Evolutionary conservation across 2,797 vertebrate species (phyloP).

Genomic region (Trachurus trachurus): DNA sequence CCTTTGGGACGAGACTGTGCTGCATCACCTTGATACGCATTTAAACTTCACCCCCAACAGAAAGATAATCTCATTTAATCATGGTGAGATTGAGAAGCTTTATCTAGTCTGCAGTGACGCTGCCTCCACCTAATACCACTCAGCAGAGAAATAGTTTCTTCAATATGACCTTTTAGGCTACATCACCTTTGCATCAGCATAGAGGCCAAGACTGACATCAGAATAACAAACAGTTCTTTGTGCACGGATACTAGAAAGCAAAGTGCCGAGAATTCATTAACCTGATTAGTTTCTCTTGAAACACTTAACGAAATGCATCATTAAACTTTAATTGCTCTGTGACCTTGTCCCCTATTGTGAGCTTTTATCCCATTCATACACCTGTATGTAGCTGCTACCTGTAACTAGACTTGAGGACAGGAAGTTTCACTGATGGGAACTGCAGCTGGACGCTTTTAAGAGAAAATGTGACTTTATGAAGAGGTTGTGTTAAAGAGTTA

Average conservation of each 20-base stretch:
- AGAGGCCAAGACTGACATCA: slow-evolving; percentile 31
- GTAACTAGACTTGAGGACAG: slow-evolving; percentile 60
- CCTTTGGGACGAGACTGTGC: neutral
- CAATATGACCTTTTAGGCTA: slow-evolving; percentile 9
- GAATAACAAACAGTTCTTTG: slow-evolving; percentile 29
- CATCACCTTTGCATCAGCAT: slow-evolving; percentile 22
- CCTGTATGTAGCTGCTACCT: slow-evolving; percentile 46
- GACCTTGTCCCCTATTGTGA: slow-evolving; percentile 79
- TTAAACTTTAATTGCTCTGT: slow-evolving; percentile 86
- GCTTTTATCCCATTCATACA: slow-evolving; percentile 58
- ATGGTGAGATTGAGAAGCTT: slow-evolving; percentile 35
- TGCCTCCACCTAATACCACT: slow-evolving; percentile 23
- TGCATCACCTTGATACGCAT: slow-evolving; percentile 15
- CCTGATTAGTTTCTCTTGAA: slow-evolving; percentile 83
- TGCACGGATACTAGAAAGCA: slow-evolving; percentile 70
- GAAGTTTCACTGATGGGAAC: slow-evolving; percentile 10
- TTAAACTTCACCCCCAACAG: slow-evolving; percentile 36
- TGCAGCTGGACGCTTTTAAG: neutral
- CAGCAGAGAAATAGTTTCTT: slow-evolving; percentile 15
- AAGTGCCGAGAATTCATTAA: slow-evolving; percentile 81
- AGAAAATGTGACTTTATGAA: neutral
- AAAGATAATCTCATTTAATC: slow-evolving; percentile 49
- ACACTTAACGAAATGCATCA: slow-evolving; percentile 85
- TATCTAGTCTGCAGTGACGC: slow-evolving; percentile 12
- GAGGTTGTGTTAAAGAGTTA: neutral